Evolutionary conservation across 2,113 vertebrate genomes (phyloP).

Genomic region (Amphilophus citrinellus): DNA sequence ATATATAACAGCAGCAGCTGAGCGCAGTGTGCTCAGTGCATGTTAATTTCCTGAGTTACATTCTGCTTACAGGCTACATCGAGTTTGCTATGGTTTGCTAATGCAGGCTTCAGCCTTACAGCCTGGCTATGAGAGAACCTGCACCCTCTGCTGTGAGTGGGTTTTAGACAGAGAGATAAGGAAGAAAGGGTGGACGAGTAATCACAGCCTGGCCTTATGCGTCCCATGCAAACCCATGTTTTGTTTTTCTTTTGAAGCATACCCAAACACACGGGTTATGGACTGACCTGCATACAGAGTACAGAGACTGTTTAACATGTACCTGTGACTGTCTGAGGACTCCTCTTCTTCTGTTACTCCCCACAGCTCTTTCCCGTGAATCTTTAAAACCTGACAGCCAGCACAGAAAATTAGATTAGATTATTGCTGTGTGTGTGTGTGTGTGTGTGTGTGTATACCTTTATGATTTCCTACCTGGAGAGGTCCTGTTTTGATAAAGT

Average conservation of each 20-base stretch:
- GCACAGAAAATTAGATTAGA: background rate
- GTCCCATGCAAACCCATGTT: background rate
- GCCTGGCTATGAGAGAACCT: background rate
- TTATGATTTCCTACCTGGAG: constrained; percentile 76
- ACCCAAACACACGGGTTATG: background rate
- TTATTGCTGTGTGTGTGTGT: background rate
- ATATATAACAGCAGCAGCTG: background rate
- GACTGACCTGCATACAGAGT: background rate
- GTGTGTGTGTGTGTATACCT: background rate
- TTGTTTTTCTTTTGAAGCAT: background rate
- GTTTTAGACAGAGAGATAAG: background rate
- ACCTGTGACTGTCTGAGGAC: constrained; percentile 54
- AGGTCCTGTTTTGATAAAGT: constrained; percentile 89
- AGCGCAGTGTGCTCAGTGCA: background rate
- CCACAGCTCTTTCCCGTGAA: constrained; percentile 74
- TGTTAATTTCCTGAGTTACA: background rate
- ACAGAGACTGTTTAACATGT: background rate
- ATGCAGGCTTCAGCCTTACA: background rate
- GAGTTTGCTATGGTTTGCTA: background rate
- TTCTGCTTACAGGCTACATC: background rate
- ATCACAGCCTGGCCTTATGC: too few species aligned
- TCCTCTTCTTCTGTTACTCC: constrained; percentile 29
- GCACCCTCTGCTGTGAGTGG: background rate
- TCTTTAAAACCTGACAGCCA: constrained; percentile 71
- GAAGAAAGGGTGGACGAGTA: background rate